Conservation (phyloP, 2,113 vertebrate genomes). For the Montifringilla adamsi region DNA sequence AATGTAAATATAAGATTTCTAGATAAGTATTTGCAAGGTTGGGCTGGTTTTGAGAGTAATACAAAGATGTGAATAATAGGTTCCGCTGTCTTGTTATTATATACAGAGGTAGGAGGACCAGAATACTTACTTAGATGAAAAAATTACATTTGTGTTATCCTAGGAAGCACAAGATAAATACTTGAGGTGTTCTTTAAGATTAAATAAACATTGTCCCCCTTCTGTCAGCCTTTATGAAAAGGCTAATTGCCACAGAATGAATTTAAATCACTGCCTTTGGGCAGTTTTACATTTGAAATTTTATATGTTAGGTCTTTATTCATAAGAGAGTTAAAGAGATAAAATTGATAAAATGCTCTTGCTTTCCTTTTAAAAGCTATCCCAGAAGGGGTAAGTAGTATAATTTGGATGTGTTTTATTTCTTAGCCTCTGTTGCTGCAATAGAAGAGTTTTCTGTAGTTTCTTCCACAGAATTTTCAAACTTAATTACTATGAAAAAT, state of each 20-base stretch:
- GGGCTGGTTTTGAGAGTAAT: background rate
- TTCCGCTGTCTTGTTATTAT: background rate
- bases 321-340: background rate
- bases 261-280: slow-evolving; percentile 16
- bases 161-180: background rate
- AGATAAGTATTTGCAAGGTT: background rate
- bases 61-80: background rate
- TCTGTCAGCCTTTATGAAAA: slow-evolving; percentile 19
- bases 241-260: slow-evolving; percentile 37
- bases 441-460: background rate
- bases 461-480: background rate
- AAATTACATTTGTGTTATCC: background rate
- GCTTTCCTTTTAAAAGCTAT: background rate
- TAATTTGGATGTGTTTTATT: background rate
- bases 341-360: background rate
- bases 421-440: background rate
- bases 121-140: background rate
- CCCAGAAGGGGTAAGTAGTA: background rate
- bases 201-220: background rate
- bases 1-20: background rate
- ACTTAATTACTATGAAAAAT: background rate
- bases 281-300: slow-evolving; percentile 23
- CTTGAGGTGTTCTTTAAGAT: background rate
- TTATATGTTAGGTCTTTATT: background rate
- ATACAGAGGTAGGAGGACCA: background rate